Base-by-base conservation (phyloP, 2,797 vertebrate genomes). In the Ceryle rudis region DNA sequence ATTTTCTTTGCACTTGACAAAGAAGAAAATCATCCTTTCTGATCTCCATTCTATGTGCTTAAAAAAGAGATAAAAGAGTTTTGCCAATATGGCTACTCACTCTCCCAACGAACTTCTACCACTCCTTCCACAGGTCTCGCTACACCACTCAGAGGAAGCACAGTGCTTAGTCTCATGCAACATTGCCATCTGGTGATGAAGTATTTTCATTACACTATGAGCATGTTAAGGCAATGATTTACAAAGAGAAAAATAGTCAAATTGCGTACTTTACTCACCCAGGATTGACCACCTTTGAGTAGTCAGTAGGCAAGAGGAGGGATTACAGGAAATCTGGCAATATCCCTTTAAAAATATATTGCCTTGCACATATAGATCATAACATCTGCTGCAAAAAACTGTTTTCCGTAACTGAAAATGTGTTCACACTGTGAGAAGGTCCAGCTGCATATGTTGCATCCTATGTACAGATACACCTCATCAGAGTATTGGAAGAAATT, bases 111-210 rank as follows among this genome's bases (percentile, higher is more conserved):
- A 69, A 65, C 65, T 46, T 25, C 31, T 29, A 52, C 22, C 31
- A 44, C 23, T 93, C 80, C 82, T 77, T 52, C 55, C 28, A 31
- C 16, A 23, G 22, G 9, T 33, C 22, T 52, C 49, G 46, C 51
- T 67, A 13, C 41, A 58, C 15, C 25, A 22, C 47, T 35, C 14
- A 5, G n/a, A 58, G 46, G 54, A 54, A 58, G 51, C 16, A 28
- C 16, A 11, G 55, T n/a, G 31, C 21, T 62, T 90, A 96, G 60
- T 28, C 62, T 58, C 93, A 74, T 86, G 58, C 88, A 96, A 97
- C 91, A 95, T 86, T 96, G 92, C 95, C 94, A 93, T 86, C 93
- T 94, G 83, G 81, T 90, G 95, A 84, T 86, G 22, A 91, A 95
- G 37, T 17, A 25, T 51, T 85, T 93, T 81, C 93, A 84, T 91